Evolutionary conservation across 2,888 invertebrate genomes (phyloP), one percentile per base, ranked within the genome.

Genomic region (Drosophila aldrichi): DNA sequence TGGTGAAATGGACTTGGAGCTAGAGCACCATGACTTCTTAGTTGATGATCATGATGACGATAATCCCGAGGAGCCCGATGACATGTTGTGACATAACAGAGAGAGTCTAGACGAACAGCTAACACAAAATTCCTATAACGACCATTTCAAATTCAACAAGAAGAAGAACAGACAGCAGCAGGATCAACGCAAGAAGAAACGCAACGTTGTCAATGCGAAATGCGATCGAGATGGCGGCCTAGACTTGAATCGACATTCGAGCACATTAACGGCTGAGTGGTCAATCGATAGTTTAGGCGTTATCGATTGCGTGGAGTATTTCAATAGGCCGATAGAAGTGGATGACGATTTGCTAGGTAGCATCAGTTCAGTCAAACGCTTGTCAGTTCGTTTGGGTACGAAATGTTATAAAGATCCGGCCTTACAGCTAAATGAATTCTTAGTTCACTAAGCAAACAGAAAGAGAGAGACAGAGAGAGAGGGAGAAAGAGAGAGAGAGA

Each of bases 11-110:
- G 93, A 93, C 46, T 75, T 93, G 29, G 92, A 93, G 49, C 73
- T 93, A 70, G 91, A 90, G 6, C 90, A 92, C 52, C 91, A 92
- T 65, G 93, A 92, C 68, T 92, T 92, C 72, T 80, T 92, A 12
- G 88, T 74, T 6, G 92, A 74, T 46, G 82, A 89, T 32, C 79
- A 86, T 34, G 80, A 77, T 77, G 29, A 32, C 41, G 79, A 82
- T 59, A 78, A 74, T 12, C 38, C 18, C 51, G 77, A 79, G 57
- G 78, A 74, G n/a, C 38, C 40, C 55, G 79, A 80, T 36, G 90
- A 91, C 18, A 82, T 91, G 82, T 91, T 91, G 91, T 91, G 91
- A 91, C 91, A 90, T 76, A 83, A 88, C 81, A 25, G 58, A 57
- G 32, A n/a, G 34, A 49, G 14, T 49, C 7, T 48, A 10, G n/a